A percentile compares a stretch with the other conserved stretches of the same genome.
phyloP scores from a whole-genome alignment of 2,888 invertebrate species.

The Antheraea assamensis region DNA sequence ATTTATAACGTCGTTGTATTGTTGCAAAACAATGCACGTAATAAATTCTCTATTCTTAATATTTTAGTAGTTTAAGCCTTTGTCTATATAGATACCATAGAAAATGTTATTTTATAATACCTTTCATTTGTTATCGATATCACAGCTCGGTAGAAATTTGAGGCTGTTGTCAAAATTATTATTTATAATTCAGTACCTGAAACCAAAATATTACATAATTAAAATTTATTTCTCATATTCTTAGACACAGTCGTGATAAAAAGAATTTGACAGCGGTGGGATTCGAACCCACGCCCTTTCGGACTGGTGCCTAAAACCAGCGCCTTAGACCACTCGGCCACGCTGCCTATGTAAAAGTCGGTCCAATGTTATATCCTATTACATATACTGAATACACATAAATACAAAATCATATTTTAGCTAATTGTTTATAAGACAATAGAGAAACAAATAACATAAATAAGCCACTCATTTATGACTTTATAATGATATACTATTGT shows the following conservation, averaged over 20 bases:
- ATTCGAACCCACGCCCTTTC: constrained; percentile 88
- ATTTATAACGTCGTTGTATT: not conserved
- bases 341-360: constrained; percentile 67
- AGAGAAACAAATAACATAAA: not conserved
- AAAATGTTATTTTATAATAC: not conserved
- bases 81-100: not conserved
- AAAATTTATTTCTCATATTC: not conserved
- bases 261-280: constrained; percentile 81
- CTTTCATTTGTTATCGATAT: not conserved
- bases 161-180: not conserved
- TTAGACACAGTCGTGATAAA: not conserved
- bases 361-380: not conserved
- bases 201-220: not conserved
- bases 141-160: not conserved
- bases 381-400: not conserved
- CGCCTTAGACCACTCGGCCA: constrained; percentile 87
- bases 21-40: not conserved
- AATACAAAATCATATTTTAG: not conserved
- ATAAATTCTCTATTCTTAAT: not conserved
- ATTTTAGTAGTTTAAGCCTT: not conserved
- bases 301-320: constrained; percentile 86
- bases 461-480: not conserved
- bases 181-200: constrained; percentile 9
- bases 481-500: not conserved
- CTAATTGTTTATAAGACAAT: not conserved